Conservation (phyloP, 1,140 invertebrate genomes). For the Archegozetes longisetosus region DNA sequence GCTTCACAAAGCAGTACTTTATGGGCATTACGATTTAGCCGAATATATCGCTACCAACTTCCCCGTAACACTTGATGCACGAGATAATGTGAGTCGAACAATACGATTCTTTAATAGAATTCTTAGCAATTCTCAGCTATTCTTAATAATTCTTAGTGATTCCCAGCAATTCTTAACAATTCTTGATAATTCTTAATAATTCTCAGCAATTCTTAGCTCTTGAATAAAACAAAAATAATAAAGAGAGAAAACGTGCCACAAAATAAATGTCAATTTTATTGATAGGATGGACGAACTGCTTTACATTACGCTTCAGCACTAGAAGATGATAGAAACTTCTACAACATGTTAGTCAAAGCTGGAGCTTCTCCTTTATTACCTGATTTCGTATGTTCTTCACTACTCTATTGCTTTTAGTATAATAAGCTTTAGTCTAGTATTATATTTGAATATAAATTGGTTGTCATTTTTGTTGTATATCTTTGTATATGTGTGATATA, state of each 20-base stretch:
- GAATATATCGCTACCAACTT: slow-evolving; percentile 40
- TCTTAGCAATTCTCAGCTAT: too few relatives aligned
- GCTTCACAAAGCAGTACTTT: slow-evolving; percentile 78
- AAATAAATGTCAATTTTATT: too few relatives aligned
- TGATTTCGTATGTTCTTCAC: slow-evolving; percentile 35
- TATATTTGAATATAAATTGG: too few relatives aligned
- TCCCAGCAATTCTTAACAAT: too few relatives aligned
- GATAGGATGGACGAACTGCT: slow-evolving; percentile 54
- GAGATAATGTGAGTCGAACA: slow-evolving; percentile 20
- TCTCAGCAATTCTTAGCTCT: too few relatives aligned
- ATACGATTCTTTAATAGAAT: too few relatives aligned
- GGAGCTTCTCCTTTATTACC: slow-evolving; percentile 46
- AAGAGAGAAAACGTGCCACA: too few relatives aligned
- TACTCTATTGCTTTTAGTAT: not conserved
- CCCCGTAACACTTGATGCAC: slow-evolving; percentile 19
- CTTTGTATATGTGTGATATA: slow-evolving; percentile 12
- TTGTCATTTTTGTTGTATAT: too few relatives aligned
- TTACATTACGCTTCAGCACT: slow-evolving; percentile 60
- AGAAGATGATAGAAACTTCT: slow-evolving; percentile 42
- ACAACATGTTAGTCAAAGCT: slow-evolving; percentile 43
- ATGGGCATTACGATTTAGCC: slow-evolving; percentile 62
- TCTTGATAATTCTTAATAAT: too few relatives aligned
- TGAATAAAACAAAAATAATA: too few relatives aligned
- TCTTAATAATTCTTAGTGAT: too few relatives aligned
- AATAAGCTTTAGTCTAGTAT: not conserved